Evolutionary conservation across 2,797 vertebrate species (phyloP).

Genomic region (Poecilia wingei): DNA sequence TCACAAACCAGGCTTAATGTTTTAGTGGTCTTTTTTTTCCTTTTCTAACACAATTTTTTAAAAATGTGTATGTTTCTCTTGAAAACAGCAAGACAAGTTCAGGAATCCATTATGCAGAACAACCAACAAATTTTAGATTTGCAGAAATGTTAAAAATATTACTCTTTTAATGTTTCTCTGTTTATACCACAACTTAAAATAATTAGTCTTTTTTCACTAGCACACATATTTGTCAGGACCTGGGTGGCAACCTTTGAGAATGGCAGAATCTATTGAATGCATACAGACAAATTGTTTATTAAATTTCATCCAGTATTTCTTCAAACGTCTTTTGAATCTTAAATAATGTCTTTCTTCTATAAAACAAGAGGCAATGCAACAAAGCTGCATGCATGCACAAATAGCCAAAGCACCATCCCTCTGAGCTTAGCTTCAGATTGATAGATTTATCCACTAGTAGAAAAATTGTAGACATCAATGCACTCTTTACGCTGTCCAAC

Average conservation of each 20-base stretch:
- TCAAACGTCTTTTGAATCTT: slow-evolving; percentile 40
- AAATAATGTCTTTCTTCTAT: slow-evolving; percentile 15
- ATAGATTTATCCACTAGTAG: slow-evolving; percentile 61
- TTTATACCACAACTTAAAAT: background rate
- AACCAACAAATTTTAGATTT: slow-evolving; percentile 20
- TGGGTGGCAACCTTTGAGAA: slow-evolving; percentile 84
- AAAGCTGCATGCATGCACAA: slow-evolving; percentile 76
- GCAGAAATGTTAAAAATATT: background rate
- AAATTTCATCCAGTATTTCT: slow-evolving; percentile 43
- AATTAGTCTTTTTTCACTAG: slow-evolving; percentile 65
- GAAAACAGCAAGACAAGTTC: slow-evolving; percentile 29
- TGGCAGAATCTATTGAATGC: slow-evolving; percentile 95
- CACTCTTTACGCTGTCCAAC: slow-evolving; percentile 81
- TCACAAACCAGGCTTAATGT: slow-evolving; percentile 33
- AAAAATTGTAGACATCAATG: slow-evolving; percentile 62
- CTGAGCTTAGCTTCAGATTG: slow-evolving; percentile 64
- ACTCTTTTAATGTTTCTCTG: background rate
- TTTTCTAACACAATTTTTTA: slow-evolving; percentile 6
- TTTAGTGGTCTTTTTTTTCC: slow-evolving; percentile 11
- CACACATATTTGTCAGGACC: slow-evolving; percentile 79
- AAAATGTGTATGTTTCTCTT: background rate
- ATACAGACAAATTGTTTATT: slow-evolving; percentile 57
- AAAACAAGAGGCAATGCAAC: slow-evolving; percentile 55
- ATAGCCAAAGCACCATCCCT: slow-evolving; percentile 55
- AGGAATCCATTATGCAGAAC: slow-evolving; percentile 21